phyloP scores from a whole-genome alignment of 2,888 invertebrate genomes.

The Isoperla grammatica region DNA sequence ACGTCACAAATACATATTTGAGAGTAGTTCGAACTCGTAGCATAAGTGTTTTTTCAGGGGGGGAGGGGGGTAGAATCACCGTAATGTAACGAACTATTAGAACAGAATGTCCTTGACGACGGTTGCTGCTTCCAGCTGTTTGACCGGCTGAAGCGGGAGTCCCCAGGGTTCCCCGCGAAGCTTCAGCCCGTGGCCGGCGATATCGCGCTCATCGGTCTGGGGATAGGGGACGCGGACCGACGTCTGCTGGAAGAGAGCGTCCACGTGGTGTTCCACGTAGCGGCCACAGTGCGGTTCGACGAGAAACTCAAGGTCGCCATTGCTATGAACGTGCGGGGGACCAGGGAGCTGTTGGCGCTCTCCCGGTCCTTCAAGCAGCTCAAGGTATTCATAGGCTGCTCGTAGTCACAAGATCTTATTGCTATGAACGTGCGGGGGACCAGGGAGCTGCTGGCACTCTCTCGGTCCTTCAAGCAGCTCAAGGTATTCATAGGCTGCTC shows the following conservation, averaged over 20 bases:
- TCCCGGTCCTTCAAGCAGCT: neutral
- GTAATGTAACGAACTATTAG: too few relatives aligned
- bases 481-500: too few relatives aligned
- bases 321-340: neutral
- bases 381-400: neutral
- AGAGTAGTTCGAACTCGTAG: too few relatives aligned
- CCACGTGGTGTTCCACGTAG: slow-evolving; percentile 5
- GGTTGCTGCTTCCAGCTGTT: slow-evolving; percentile 39
- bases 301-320: slow-evolving; percentile 7
- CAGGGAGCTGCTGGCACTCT: too few relatives aligned
- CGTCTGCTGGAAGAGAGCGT: neutral
- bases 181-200: slow-evolving; percentile 41
- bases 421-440: too few relatives aligned
- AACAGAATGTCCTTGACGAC: too few relatives aligned
- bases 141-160: slow-evolving; percentile 40
- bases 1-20: too few relatives aligned
- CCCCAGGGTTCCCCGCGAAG: slow-evolving; percentile 40
- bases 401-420: too few relatives aligned
- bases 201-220: neutral
- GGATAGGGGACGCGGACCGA: neutral
- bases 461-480: too few relatives aligned
- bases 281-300: slow-evolving; percentile 7
- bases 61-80: too few relatives aligned
- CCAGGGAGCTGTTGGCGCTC: neutral
- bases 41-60: too few relatives aligned